Percentiles rank a stretch among this genome's conserved stretches.
phyloP scores from a whole-genome alignment of 2,113 vertebrate species.

The Bujurquina vittata region DNA sequence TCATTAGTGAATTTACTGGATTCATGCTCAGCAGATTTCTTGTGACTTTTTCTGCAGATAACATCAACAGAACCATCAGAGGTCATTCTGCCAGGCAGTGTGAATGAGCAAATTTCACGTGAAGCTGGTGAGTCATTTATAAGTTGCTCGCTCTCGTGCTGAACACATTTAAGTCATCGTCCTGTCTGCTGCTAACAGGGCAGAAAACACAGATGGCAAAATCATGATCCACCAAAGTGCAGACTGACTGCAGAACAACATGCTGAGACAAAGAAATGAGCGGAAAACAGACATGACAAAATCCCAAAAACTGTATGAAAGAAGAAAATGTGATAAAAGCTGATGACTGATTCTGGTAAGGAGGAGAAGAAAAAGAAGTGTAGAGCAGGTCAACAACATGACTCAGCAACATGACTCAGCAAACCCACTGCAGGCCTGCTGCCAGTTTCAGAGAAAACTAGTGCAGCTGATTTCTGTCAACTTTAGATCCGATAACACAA shows the following conservation, averaged over 20 bases:
- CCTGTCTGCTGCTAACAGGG: conserved; percentile 18
- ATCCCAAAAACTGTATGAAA: background rate
- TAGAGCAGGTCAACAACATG: conserved; percentile 35
- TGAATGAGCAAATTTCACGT: background rate
- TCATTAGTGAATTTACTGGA: background rate
- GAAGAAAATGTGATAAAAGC: conserved; percentile 24
- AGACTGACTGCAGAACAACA: background rate
- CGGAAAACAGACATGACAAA: conserved; percentile 22
- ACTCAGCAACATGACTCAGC: conserved; percentile 52
- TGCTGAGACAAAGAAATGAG: conserved; percentile 21
- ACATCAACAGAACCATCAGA: background rate
- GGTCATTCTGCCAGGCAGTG: background rate
- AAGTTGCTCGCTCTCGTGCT: background rate
- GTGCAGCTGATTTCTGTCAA: background rate
- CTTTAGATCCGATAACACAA: background rate
- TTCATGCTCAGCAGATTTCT: background rate
- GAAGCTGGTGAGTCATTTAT: background rate
- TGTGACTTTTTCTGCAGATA: background rate
- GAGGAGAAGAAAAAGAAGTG: background rate
- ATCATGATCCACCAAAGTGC: background rate
- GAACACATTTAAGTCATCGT: conserved; percentile 3
- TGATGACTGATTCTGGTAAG: conserved; percentile 35
- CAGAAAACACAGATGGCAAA: conserved; percentile 42
- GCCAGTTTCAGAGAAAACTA: background rate
- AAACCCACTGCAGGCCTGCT: background rate